Evolutionary conservation across 2,113 vertebrate species (phyloP), one percentile per base, ranked within the genome.

Genomic region (Coptodon rendalli): DNA sequence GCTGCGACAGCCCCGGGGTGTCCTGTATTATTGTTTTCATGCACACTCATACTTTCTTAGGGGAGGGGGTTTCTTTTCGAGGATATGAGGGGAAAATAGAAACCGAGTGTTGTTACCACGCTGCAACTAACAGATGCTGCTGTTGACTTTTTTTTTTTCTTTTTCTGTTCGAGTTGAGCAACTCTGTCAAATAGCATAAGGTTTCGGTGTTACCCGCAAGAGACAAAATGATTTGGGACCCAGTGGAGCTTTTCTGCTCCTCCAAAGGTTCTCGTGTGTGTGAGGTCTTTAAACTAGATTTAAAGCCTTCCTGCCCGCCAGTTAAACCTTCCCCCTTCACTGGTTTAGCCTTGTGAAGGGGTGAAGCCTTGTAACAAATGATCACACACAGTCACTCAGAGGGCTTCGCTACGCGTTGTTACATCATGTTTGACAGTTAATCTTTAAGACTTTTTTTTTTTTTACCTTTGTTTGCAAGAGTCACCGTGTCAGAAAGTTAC

Each of bases 11-110:
- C 91, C 57, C 40, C 57, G 1, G 38, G 88, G 5, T 3, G 40
- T 82, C 50, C 71, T 53, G 63, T 22, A 22, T 71, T 88, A 56
- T 87, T 87, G 85, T 87, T 83, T 89, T 88, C 45, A 31, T 63
- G 59, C 80, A 34, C 22, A 50, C 63, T 83, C 85, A n/a, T 78
- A 14, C 54, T 90, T 83, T 86, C 40, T 83, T 27, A 4, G 17
- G 29, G 59, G 29, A 34, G 29, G 59, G 59, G 59, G 29, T 6
- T 34, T 61, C 63, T 68, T 68, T 88, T 82, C 8, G 5, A 85
- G 56, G 66, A 87, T 63, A 79, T 89, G 63, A 88, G 78, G 80
- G 89, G 3, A 19, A 50, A 61, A 89, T 4, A 43, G 24, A 78
- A 80, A 79, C 27, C 81, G 78, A 56, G 19, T 38, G 83, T 84